Evolutionary conservation across 1,140 invertebrate species (phyloP), one percentile per base, ranked within the genome.

Genomic region (Drosophila arawakana): DNA sequence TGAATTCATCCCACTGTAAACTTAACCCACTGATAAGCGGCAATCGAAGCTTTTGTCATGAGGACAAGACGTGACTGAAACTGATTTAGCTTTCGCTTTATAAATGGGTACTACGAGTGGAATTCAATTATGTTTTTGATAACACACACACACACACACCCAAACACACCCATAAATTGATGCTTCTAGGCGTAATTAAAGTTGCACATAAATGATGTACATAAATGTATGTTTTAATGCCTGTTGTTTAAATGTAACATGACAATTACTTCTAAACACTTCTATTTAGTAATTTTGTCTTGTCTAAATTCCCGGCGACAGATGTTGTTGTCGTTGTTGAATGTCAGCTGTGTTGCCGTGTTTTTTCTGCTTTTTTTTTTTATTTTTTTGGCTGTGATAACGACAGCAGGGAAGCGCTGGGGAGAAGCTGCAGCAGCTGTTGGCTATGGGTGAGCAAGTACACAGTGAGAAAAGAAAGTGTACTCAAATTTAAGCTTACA

Each of bases 281-380:
- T 30, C 25, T 30, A 67, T 78, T 78, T 72, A 78, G 76, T 76
- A 76, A 75, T 72, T 76, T 71, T 58, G 73, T 73, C 83, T 73
- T 88, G 83, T 88, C 80, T 60, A 78, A 79, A 86, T 82, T 77
- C 70, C 59, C 61, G 66, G 67, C 83, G 83, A 83, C 83, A 88
- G 81, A 83, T 83, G 83, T 81, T 62, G 78, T 6, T 50, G 47
- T 50, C 50, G n/a, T 13, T 52, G 50, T 34, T 13, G 2, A 43
- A 43, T 43, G 82, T 81, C 83, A 86, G 84, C 83, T 86, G 83
- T 80, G 7, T 83, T 70, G 59, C 54, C 70, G 60, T 77, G 60
- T 77, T 54, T 47, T 15, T 15, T 15, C 15, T 15, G 15, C 15
- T 15, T 15, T 15, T 21, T 21, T 21, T 47, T 65, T 69, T 54